A percentile compares a stretch with the other conserved stretches of the same genome.
phyloP scores from a whole-genome alignment of 2,113 vertebrate genomes.

The Aspiorhynchus laticeps region DNA sequence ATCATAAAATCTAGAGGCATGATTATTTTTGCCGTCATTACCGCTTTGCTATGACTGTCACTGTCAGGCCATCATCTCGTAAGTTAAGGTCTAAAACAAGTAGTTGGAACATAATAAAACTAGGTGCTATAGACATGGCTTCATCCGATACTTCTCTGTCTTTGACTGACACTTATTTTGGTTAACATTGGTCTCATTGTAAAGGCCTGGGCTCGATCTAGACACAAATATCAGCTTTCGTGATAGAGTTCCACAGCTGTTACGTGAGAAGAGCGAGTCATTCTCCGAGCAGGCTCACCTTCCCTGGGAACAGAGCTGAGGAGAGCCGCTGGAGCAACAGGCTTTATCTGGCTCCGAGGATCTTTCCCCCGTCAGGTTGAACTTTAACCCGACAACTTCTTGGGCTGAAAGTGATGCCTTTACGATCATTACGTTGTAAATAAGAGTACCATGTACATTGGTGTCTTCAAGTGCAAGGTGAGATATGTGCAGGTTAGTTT shows the following conservation, averaged over 20 bases:
- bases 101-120: background rate
- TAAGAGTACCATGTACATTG: conserved; percentile 30
- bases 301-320: conserved; percentile 51
- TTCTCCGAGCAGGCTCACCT: conserved; percentile 39
- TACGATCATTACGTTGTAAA: conserved; percentile 42
- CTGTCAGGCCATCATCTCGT: background rate
- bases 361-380: conserved; percentile 50
- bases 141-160: conserved; percentile 47
- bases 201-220: conserved; percentile 19
- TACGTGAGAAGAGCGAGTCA: conserved; percentile 56
- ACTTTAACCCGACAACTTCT: conserved; percentile 49
- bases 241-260: conserved; percentile 50
- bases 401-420: conserved; percentile 50
- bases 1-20: background rate
- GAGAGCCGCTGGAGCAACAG: conserved; percentile 49
- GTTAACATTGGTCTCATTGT: conserved; percentile 60
- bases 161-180: conserved; percentile 58
- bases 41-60: background rate
- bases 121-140: conserved; percentile 25
- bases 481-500: background rate
- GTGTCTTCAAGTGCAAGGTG: conserved; percentile 9
- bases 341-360: conserved; percentile 45
- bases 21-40: background rate
- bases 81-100: conserved; percentile 9
- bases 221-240: conserved; percentile 53